phyloP scores from a whole-genome alignment of 64 coral and sea anemone species.

The Stichodactyla mertensii region DNA sequence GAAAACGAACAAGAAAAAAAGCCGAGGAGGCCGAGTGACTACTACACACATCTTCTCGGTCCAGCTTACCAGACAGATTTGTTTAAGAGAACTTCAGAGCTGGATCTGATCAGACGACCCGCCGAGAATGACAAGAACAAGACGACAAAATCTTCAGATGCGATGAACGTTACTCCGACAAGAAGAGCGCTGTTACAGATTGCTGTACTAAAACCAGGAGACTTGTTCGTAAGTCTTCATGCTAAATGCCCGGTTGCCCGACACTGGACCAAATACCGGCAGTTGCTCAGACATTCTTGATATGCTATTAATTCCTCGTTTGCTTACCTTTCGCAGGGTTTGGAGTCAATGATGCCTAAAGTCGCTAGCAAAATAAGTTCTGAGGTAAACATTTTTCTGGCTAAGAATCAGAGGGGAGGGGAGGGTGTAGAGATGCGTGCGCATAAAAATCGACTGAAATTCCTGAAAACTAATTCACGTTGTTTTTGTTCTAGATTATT shows the following conservation, averaged over 20 bases:
- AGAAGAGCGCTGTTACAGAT: slow-evolving; percentile 79
- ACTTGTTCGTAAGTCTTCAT: slow-evolving; percentile 70
- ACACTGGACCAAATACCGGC: too few relatives aligned
- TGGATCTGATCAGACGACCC: not conserved
- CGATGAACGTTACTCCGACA: slow-evolving; percentile 30
- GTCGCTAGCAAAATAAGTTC: slow-evolving; percentile 69
- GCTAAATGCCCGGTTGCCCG: too few relatives aligned
- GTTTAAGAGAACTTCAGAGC: slow-evolving; percentile 16
- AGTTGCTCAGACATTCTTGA: too few relatives aligned
- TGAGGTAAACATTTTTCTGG: slow-evolving; percentile 36
- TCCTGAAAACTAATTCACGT: not conserved
- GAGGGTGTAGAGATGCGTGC: not conserved
- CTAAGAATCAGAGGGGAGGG: not conserved
- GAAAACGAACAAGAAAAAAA: not conserved
- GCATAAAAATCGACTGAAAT: not conserved
- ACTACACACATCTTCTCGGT: not conserved
- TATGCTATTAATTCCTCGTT: too few relatives aligned
- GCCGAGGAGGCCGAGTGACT: not conserved
- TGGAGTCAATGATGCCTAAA: slow-evolving; percentile 85
- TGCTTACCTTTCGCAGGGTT: slow-evolving; percentile 22
- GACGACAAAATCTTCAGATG: slow-evolving; percentile 3
- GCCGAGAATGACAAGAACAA: not conserved
- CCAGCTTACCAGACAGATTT: slow-evolving; percentile 13
- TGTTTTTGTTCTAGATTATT: slow-evolving; percentile 15
- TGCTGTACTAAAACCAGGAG: slow-evolving; percentile 75